Base-by-base conservation (phyloP, 2,113 vertebrate genomes). In the Brachyistius frenatus region DNA sequence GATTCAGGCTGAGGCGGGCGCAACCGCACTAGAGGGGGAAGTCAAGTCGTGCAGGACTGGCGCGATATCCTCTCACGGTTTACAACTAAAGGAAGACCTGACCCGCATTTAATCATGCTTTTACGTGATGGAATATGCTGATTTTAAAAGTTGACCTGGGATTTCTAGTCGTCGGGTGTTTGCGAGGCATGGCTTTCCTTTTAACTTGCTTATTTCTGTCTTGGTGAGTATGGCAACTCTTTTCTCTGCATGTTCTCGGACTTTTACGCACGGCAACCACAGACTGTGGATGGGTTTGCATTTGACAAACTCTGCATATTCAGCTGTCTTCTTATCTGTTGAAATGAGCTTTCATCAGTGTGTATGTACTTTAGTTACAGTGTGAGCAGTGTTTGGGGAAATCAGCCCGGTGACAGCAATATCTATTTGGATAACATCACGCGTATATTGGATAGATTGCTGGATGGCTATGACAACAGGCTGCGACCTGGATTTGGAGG, bases 391-490 rank as follows among this genome's bases (percentile, higher is more conserved):
- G 90, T 89, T 49, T 89, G 93, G 79, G 96, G 94, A 32, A 91
- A 83, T 75, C 86, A 90, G 61, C 87, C 82, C 82, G 85, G 89
- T 61, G 95, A 91, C 11, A 91, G 89, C 71, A 95, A 90, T 69
- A 92, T 95, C 62, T 98, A 96, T 91, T 94, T 95, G 72, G 95
- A 97, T 87, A 99, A 99, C 84, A 95, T 98, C 89, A 99, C 96
- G 68, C 95, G 96, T 2, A 96, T 97, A 81, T 93, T 99, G 89
- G 96, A 98, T 92, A 96, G 96, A 88, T 92, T 99, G 87, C 89
- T 99, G 86, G 97, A 99, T 85, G 97, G 97, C 75, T 99, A 99
- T 65, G 97, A 98, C 93, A 98, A 98, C 92, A 94, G 97, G 65
- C 94, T 99, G 2, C 93, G 97, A 8, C 97, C 97, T 5, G 97